phyloP scores from a whole-genome alignment of 2,113 vertebrate species.

The Felis catus region DNA sequence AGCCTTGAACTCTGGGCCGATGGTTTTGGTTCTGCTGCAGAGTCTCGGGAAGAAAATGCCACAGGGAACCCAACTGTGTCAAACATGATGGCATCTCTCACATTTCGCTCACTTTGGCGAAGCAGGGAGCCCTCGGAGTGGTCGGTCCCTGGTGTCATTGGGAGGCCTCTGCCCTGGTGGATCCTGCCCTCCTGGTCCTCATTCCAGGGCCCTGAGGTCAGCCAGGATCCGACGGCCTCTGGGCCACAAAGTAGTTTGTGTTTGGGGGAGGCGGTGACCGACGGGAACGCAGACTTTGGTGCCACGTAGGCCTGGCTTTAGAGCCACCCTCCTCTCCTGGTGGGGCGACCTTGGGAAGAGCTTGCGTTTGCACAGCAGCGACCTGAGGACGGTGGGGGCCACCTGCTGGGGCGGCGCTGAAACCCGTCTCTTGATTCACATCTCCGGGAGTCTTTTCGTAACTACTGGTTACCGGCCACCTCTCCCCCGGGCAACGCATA shows the following conservation, averaged over 20 bases:
- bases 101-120: fast-evolving
- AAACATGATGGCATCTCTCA: background rate
- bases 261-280: fast-evolving
- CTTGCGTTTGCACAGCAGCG: background rate
- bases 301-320: background rate
- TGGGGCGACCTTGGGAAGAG: background rate
- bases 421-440: fast-evolving
- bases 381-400: fast-evolving
- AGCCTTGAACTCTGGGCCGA: fast-evolving
- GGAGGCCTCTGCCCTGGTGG: background rate
- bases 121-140: background rate
- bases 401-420: no score
- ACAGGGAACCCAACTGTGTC: fast-evolving
- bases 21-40: background rate
- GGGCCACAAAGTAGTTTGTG: fast-evolving
- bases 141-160: fast-evolving
- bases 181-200: background rate
- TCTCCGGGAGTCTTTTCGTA: background rate
- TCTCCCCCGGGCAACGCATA: fast-evolving
- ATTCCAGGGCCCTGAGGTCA: background rate
- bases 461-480: fast-evolving
- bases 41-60: background rate
- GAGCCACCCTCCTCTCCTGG: no score
- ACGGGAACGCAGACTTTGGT: fast-evolving
- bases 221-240: background rate